phyloP scores from a whole-genome alignment of 2,888 invertebrate species.

The Xanthia icteritia region DNA sequence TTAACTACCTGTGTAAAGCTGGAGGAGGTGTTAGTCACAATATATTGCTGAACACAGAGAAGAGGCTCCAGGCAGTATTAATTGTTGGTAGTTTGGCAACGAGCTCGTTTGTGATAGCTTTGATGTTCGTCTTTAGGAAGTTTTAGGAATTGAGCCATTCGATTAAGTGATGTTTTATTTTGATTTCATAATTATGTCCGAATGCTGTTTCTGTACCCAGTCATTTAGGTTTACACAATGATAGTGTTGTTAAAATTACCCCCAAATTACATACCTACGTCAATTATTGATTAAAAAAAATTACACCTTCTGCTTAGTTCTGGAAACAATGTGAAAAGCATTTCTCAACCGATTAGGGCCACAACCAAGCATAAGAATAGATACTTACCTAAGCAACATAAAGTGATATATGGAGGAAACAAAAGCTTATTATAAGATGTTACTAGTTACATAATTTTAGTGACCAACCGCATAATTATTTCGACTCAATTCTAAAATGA shows the following conservation, averaged over 20 bases:
- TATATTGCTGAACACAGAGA: constrained; percentile 55
- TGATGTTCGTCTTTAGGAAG: constrained; percentile 32
- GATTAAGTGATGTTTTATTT: background rate
- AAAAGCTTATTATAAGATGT: background rate
- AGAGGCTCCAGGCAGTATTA: constrained; percentile 43
- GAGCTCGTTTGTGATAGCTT: constrained; percentile 34
- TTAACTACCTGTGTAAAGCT: constrained; percentile 69
- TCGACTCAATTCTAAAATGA: constrained; percentile 14
- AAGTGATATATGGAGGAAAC: background rate
- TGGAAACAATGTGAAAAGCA: background rate
- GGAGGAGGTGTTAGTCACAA: constrained; percentile 55
- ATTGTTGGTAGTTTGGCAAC: constrained; percentile 45
- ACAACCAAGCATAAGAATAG: background rate
- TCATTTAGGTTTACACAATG: background rate
- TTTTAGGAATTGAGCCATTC: constrained; percentile 10
- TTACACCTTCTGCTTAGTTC: background rate
- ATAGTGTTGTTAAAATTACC: background rate
- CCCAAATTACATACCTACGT: background rate
- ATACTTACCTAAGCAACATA: background rate
- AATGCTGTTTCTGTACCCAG: background rate
- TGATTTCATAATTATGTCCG: background rate
- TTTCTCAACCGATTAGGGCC: background rate
- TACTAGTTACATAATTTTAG: background rate
- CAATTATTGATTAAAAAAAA: background rate
- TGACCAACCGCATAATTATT: constrained; percentile 8